phyloP scores from a whole-genome alignment of 2,113 vertebrate species.

The Sapajus apella region DNA sequence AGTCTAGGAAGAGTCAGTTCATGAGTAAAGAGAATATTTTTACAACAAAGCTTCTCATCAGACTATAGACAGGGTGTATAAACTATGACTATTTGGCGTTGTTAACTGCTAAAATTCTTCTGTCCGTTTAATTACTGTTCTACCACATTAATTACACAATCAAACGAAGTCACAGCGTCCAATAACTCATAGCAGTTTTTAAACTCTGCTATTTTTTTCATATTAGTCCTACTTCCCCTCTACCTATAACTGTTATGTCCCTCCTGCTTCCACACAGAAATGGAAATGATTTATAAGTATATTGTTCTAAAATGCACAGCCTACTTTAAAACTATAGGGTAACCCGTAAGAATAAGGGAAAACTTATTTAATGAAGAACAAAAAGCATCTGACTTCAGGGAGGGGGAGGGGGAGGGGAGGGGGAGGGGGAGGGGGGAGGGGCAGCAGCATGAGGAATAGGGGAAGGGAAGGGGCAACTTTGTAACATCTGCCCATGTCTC shows the following conservation, averaged over 20 bases:
- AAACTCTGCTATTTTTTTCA: too few species aligned
- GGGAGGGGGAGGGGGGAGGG: rapidly evolving
- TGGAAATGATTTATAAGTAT: neutral
- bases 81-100: rapidly evolving
- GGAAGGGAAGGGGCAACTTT: rapidly evolving
- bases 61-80: rapidly evolving
- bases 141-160: too few species aligned
- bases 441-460: rapidly evolving
- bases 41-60: rapidly evolving
- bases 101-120: rapidly evolving
- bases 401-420: neutral
- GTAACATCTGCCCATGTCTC: neutral
- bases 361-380: neutral
- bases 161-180: neutral
- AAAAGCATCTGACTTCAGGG: neutral
- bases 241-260: neutral
- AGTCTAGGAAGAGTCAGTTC: neutral
- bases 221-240: neutral
- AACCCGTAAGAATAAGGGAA: neutral
- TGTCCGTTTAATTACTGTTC: rapidly evolving
- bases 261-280: neutral
- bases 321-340: neutral
- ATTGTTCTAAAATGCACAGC: too few species aligned
- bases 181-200: rapidly evolving
- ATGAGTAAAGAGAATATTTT: neutral